Percentiles rank a stretch among this genome's conserved stretches.
phyloP scores from a whole-genome alignment of 2,888 invertebrate genomes.

The Leptothorax acervorum region DNA sequence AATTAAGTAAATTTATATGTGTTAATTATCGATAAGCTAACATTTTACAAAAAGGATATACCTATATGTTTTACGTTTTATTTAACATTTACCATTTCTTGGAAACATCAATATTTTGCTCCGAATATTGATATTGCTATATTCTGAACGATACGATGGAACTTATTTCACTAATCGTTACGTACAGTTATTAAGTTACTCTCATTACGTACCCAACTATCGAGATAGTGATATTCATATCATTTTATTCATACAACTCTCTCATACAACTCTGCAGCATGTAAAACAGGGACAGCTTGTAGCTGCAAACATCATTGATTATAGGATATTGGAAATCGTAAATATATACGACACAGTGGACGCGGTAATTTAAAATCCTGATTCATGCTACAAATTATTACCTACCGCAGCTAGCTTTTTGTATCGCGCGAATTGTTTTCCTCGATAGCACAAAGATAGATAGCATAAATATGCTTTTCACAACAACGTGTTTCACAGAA shows the following conservation, averaged over 20 bases:
- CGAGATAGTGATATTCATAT: background rate
- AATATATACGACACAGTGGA: background rate
- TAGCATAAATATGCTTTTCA: background rate
- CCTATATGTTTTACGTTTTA: background rate
- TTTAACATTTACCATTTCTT: constrained; percentile 2
- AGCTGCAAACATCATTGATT: background rate
- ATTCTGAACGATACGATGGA: background rate
- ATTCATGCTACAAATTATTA: background rate
- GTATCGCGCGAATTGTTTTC: background rate
- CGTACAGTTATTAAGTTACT: background rate
- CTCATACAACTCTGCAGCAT: background rate
- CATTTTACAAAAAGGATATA: background rate
- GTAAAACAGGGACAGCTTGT: background rate
- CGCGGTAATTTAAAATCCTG: background rate
- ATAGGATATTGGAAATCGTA: constrained; percentile 9
- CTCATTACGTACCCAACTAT: background rate
- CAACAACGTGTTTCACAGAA: background rate
- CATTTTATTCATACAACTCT: background rate
- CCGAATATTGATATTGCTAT: background rate
- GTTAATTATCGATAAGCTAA: background rate
- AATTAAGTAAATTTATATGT: background rate
- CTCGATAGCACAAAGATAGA: background rate
- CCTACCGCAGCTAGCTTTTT: background rate
- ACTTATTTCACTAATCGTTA: constrained; percentile 13
- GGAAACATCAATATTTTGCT: background rate